Percentiles rank a stretch among this genome's conserved stretches.
Conservation (phyloP, 2,888 invertebrate genomes). For the Tineola bisselliella region DNA sequence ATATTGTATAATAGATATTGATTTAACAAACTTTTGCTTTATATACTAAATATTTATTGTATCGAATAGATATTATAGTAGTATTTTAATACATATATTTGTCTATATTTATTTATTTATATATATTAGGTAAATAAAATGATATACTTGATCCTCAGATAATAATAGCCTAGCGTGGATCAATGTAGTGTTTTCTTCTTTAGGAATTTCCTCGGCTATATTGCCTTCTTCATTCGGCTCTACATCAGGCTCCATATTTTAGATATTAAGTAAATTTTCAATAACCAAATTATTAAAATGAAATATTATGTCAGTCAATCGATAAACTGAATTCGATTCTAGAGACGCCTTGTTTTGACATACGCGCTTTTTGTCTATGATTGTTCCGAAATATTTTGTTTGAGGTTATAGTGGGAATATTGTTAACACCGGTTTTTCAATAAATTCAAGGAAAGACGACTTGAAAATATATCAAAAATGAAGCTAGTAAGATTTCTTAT, state of each 20-base stretch:
- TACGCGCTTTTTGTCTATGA: not conserved
- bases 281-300: too few species aligned
- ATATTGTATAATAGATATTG: too few species aligned
- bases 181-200: not conserved
- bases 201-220: not conserved
- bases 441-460: conserved; percentile 19
- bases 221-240: not conserved
- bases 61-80: too few species aligned
- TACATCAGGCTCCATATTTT: not conserved
- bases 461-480: conserved; percentile 36
- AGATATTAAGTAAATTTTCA: too few species aligned
- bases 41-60: too few species aligned
- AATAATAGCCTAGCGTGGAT: not conserved
- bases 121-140: too few species aligned
- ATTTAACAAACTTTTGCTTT: too few species aligned
- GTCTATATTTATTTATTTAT: too few species aligned
- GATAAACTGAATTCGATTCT: not conserved
- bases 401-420: conserved; percentile 48
- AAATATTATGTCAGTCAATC: too few species aligned
- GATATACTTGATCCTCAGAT: not conserved
- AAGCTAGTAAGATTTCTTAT: conserved; percentile 88
- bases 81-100: too few species aligned
- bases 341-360: not conserved
- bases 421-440: conserved; percentile 28
- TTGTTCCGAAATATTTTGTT: conserved; percentile 18